Evolutionary conservation across 2,888 invertebrate species (phyloP).

Genomic region (Perdita meconis): DNA sequence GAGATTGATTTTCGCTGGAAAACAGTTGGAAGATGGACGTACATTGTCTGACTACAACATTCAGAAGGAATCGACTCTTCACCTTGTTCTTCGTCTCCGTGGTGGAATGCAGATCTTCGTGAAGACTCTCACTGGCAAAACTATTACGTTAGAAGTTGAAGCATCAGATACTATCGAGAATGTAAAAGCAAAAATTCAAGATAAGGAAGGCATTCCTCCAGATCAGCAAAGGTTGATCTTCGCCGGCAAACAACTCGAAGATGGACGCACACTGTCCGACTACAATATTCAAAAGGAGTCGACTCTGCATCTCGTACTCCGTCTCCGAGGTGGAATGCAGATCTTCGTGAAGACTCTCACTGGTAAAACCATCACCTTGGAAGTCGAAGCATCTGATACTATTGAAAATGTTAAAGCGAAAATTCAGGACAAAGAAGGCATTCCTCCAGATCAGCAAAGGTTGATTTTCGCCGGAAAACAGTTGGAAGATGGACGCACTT

Average conservation of each 20-base stretch:
- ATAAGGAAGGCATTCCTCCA: slow-evolving; percentile 75
- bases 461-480: slow-evolving; percentile 76
- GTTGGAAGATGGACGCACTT: slow-evolving; percentile 72
- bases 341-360: slow-evolving; percentile 68
- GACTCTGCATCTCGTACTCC: slow-evolving; percentile 69
- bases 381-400: slow-evolving; percentile 73
- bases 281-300: slow-evolving; percentile 77
- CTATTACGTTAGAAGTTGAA: slow-evolving; percentile 74
- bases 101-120: slow-evolving; percentile 73
- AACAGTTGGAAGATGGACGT: slow-evolving; percentile 69
- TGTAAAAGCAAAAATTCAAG: slow-evolving; percentile 75
- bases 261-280: slow-evolving; percentile 72
- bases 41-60: slow-evolving; percentile 69
- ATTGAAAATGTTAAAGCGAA: slow-evolving; percentile 75
- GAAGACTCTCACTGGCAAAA: slow-evolving; percentile 70
- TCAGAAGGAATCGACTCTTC: slow-evolving; percentile 69
- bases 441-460: slow-evolving; percentile 75
- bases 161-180: slow-evolving; percentile 75
- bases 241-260: slow-evolving; percentile 75
- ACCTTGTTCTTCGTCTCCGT: slow-evolving; percentile 64
- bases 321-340: slow-evolving; percentile 72
- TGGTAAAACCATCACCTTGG: slow-evolving; percentile 74
- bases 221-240: slow-evolving; percentile 77
- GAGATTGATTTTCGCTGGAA: slow-evolving; percentile 69
- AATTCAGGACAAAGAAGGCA: slow-evolving; percentile 76